Conservation (phyloP, 1,140 invertebrate species). For the Mamestra configurata region DNA sequence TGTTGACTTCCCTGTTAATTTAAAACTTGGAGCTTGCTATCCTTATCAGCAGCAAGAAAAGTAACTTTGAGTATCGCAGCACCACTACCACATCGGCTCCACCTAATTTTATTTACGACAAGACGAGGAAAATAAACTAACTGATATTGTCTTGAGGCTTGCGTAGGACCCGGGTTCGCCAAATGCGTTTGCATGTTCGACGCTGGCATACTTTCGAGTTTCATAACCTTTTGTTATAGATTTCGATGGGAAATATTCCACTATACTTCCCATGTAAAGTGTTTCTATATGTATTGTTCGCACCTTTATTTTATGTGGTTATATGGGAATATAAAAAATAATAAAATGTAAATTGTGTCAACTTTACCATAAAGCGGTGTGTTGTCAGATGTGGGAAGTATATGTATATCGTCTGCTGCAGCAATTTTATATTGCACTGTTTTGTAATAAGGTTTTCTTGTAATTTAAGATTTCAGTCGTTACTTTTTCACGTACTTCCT, state of each 20-base stretch:
- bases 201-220: conserved; percentile 33
- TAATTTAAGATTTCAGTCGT: not conserved
- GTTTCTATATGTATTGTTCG: conserved; percentile 27
- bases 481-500: not conserved
- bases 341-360: conserved; percentile 38
- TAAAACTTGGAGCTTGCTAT: not conserved
- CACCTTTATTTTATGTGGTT: conserved; percentile 26
- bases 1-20: too few species aligned
- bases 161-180: conserved; percentile 39
- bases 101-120: conserved; percentile 40
- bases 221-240: conserved; percentile 41
- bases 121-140: conserved; percentile 19
- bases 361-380: not conserved
- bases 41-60: too few species aligned
- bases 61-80: conserved; percentile 6
- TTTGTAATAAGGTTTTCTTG: not conserved
- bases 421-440: conserved; percentile 2
- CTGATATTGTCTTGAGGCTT: conserved; percentile 34
- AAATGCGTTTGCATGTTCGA: conserved; percentile 40
- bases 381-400: conserved; percentile 21
- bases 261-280: conserved; percentile 36
- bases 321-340: too few species aligned
- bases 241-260: conserved; percentile 30
- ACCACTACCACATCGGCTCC: conserved; percentile 4
- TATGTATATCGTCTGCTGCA: not conserved